Conservation (phyloP, 2,797 vertebrate species). For the Cryptoprocta ferox region DNA sequence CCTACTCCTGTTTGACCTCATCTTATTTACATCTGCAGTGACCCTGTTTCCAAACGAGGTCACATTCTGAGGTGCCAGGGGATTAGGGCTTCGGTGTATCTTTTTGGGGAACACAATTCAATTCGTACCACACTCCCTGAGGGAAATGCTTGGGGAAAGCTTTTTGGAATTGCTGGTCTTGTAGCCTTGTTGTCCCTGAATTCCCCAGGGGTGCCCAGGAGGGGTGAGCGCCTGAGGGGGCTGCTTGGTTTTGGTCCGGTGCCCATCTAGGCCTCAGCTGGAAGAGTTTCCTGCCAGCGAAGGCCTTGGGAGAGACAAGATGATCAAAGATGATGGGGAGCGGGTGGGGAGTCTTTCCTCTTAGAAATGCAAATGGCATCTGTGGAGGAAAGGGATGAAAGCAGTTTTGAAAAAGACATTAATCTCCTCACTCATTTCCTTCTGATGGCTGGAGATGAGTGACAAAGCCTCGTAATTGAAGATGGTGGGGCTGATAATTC, state of each 20-base stretch:
- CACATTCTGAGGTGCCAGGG: background rate
- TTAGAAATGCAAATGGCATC: conserved; percentile 74
- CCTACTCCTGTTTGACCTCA: too few relatives aligned
- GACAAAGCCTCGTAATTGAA: conserved; percentile 84
- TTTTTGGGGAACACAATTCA: background rate
- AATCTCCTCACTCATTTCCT: conserved; percentile 75
- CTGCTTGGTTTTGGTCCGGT: background rate
- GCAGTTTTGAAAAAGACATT: conserved; percentile 81
- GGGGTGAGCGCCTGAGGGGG: too few relatives aligned
- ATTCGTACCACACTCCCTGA: background rate
- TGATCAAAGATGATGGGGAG: conserved; percentile 15
- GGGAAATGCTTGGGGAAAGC: background rate
- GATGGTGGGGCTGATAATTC: conserved; percentile 81
- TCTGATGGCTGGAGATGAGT: conserved; percentile 80
- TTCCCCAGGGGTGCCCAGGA: background rate
- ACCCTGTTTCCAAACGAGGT: background rate
- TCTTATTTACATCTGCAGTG: background rate
- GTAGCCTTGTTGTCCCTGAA: background rate
- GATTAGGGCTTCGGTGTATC: background rate
- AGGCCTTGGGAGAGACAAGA: background rate
- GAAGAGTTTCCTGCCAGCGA: background rate
- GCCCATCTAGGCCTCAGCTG: background rate
- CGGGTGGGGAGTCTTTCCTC: background rate
- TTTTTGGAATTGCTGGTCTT: background rate
- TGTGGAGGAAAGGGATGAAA: conserved; percentile 79